A percentile compares a stretch with the other conserved stretches of the same genome.
Conservation (phyloP, 2,797 vertebrate species). For the Netta rufina region DNA sequence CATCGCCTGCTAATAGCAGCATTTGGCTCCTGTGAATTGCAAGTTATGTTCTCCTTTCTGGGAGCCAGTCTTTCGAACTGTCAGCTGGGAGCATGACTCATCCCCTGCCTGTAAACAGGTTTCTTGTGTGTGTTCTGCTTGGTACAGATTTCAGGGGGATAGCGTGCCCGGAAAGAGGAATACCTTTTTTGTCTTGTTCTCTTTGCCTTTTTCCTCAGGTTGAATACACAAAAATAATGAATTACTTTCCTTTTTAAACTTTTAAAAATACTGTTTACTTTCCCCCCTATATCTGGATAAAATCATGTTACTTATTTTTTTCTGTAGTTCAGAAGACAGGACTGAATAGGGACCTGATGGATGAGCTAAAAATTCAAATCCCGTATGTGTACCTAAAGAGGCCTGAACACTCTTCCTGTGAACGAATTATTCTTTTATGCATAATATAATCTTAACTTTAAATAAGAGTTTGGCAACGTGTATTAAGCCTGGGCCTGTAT, state of each 20-base stretch:
- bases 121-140: not conserved
- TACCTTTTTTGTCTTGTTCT: not conserved
- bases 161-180: not conserved
- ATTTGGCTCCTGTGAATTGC: not conserved
- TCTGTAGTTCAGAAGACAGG: not conserved
- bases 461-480: too few relatives aligned
- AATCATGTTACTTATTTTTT: not conserved
- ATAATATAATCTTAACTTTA: not conserved
- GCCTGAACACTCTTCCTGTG: not conserved
- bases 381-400: not conserved
- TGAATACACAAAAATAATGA: not conserved
- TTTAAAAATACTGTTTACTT: accelerated
- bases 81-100: conserved; percentile 51
- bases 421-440: not conserved
- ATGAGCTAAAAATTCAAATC: not conserved
- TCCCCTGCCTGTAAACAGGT: not conserved
- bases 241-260: not conserved
- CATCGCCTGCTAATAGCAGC: not conserved
- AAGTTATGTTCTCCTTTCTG: not conserved
- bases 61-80: not conserved
- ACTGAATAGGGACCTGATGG: not conserved
- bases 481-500: not conserved
- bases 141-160: not conserved
- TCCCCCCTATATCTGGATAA: not conserved
- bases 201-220: not conserved